A percentile compares a stretch with the other conserved stretches of the same genome.
These are phyloP conservation scores for Nymphalis urticae DNA, from an alignment of 2,888 invertebrate species.

Conservation along the genomic window DNA sequence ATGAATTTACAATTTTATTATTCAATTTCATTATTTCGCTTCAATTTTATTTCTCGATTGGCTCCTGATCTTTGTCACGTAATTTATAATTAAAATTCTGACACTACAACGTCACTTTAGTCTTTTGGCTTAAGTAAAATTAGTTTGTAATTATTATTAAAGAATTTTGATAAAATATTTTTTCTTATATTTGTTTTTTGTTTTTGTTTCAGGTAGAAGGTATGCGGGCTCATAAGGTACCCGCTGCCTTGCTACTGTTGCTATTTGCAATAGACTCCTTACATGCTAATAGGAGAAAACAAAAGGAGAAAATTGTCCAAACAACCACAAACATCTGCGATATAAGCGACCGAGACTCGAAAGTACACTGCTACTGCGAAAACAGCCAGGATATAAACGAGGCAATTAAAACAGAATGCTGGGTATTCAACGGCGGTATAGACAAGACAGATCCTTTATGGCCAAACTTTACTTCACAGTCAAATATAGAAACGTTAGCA, in stretches of 20 bases:
- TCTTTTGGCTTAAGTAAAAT: background rate
- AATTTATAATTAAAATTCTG: constrained; percentile 3
- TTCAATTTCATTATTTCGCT: constrained; percentile 9
- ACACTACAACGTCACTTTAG: background rate
- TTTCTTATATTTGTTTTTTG: constrained; percentile 30
- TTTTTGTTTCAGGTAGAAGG: constrained; percentile 73
- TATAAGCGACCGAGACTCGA: constrained; percentile 77
- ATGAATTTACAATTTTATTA: constrained; percentile 26
- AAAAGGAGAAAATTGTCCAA: constrained; percentile 65
- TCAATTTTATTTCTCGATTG: constrained; percentile 2
- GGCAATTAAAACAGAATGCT: constrained; percentile 88
- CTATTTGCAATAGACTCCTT: constrained; percentile 75
- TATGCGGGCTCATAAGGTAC: constrained; percentile 77
- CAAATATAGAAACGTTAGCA: constrained; percentile 84
- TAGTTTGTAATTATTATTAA: background rate
- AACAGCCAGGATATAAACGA: constrained; percentile 77
- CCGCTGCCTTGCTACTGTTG: constrained; percentile 79
- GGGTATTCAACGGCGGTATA: constrained; percentile 87
- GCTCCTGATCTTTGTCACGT: background rate
- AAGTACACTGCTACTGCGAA: constrained; percentile 86
- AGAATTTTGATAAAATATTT: background rate
- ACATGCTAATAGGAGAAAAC: constrained; percentile 72
- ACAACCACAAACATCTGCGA: constrained; percentile 79
- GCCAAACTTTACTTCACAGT: constrained; percentile 87
- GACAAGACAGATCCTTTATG: constrained; percentile 86